These are phyloP conservation scores for Hippocampus zosterae DNA, from an alignment of 2,113 vertebrate species.

Conservation along the genomic window DNA sequence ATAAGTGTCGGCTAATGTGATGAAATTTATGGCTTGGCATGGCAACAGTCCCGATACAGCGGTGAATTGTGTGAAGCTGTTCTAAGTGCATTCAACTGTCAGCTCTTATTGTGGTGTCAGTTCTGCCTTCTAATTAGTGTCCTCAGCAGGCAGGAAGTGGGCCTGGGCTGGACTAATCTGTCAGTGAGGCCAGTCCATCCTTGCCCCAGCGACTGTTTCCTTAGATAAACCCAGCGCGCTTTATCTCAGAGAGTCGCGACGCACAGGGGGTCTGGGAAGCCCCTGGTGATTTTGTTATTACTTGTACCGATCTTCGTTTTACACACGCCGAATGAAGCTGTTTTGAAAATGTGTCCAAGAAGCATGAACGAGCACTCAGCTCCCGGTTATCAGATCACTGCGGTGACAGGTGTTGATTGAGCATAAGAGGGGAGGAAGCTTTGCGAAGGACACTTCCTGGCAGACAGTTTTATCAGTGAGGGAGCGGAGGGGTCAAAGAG, in stretches of 20 bases:
- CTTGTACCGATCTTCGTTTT: constrained; percentile 39
- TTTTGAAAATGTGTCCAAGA: constrained; percentile 1
- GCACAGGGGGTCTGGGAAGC: constrained; percentile 70
- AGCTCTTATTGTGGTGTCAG: constrained; percentile 90
- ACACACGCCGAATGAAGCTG: constrained; percentile 13
- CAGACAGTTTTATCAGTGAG: constrained; percentile 73
- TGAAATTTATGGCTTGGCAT: constrained; percentile 55
- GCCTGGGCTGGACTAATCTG: constrained; percentile 96
- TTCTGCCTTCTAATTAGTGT: constrained; percentile 96
- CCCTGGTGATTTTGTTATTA: constrained; percentile 56
- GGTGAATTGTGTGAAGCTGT: constrained; percentile 54
- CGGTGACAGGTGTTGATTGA: constrained; percentile 91
- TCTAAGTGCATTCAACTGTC: constrained; percentile 86
- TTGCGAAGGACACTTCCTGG: constrained; percentile 69
- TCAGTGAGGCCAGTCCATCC: constrained; percentile 92
- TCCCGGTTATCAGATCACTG: constrained; percentile 38
- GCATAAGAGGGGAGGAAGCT: constrained; percentile 82
- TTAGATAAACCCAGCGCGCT: constrained; percentile 88
- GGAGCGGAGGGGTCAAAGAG: constrained; percentile 56
- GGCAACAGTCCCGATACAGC: constrained; percentile 50
- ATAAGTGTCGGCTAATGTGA: constrained; percentile 61
- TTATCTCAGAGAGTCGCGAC: constrained; percentile 61
- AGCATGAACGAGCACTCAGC: constrained; percentile 11
- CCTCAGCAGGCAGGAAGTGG: constrained; percentile 96
- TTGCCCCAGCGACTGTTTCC: constrained; percentile 94